Evolutionary conservation across 1,140 invertebrate species (phyloP).

Genomic region (Apis dorsata): DNA sequence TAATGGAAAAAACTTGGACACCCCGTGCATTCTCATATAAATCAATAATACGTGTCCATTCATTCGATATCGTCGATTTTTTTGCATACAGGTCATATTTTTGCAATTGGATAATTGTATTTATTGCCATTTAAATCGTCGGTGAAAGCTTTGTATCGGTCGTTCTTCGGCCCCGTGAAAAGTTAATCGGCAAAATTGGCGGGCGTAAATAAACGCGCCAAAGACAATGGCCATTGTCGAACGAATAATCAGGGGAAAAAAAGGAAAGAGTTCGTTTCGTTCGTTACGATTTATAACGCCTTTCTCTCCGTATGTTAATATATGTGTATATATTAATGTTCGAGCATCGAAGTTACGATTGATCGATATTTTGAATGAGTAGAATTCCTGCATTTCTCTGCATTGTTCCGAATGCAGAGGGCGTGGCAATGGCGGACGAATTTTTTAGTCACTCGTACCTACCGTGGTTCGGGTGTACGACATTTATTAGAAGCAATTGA

Average conservation of each 20-base stretch:
- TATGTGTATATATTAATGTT: background rate
- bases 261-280: constrained; percentile 8
- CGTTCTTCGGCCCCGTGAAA: background rate
- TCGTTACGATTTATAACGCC: background rate
- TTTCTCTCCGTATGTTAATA: background rate
- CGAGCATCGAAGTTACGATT: background rate
- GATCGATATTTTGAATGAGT: constrained; percentile 7
- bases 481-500: constrained; percentile 69
- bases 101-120: background rate
- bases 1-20: too few relatives aligned
- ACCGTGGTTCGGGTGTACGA: constrained; percentile 42
- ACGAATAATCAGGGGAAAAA: background rate
- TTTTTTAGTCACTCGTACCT: constrained; percentile 51
- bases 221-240: constrained; percentile 17
- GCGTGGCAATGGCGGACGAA: constrained; percentile 32
- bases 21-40: background rate
- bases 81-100: background rate
- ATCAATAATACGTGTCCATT: background rate
- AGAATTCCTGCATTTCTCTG: background rate
- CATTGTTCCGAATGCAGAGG: background rate
- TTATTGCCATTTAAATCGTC: background rate
- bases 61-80: background rate
- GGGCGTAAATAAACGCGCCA: background rate
- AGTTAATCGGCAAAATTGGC: background rate
- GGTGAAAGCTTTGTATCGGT: too few relatives aligned